Conservation (phyloP, 2,888 invertebrate species). For the Pandemis corylana region DNA sequence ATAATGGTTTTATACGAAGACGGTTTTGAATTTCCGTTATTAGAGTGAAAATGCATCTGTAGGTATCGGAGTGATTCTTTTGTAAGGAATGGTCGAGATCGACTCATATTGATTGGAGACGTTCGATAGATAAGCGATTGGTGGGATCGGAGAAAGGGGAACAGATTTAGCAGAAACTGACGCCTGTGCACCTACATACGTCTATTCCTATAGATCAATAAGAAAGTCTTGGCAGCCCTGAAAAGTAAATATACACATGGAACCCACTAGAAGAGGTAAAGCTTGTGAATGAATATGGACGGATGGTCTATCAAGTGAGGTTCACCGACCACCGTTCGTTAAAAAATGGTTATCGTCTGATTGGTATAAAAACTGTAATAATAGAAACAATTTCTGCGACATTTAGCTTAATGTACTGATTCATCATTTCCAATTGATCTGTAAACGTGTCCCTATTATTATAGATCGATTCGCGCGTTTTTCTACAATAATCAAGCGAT, state of each 20-base stretch:
- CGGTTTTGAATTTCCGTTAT: constrained; percentile 51
- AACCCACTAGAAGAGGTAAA: background rate
- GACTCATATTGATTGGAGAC: constrained; percentile 12
- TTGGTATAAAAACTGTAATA: background rate
- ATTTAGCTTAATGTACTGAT: background rate
- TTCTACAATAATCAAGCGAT: background rate
- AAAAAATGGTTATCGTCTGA: background rate
- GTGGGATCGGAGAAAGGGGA: constrained; percentile 9
- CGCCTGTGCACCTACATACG: background rate
- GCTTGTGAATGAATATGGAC: background rate
- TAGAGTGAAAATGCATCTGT: constrained; percentile 60
- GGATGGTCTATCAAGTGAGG: background rate
- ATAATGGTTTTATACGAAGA: constrained; percentile 37
- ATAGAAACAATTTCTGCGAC: background rate
- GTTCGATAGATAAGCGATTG: background rate
- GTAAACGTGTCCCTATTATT: background rate
- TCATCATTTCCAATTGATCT: background rate
- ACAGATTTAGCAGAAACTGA: constrained; percentile 1
- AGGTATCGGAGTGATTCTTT: constrained; percentile 55
- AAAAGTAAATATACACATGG: background rate
- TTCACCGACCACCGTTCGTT: background rate
- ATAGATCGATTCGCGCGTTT: background rate
- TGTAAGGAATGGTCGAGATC: constrained; percentile 40
- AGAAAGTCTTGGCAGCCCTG: background rate
- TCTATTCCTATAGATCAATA: background rate